Evolutionary conservation across 2,113 vertebrate species (phyloP).

Genomic region (Arenaria interpres): DNA sequence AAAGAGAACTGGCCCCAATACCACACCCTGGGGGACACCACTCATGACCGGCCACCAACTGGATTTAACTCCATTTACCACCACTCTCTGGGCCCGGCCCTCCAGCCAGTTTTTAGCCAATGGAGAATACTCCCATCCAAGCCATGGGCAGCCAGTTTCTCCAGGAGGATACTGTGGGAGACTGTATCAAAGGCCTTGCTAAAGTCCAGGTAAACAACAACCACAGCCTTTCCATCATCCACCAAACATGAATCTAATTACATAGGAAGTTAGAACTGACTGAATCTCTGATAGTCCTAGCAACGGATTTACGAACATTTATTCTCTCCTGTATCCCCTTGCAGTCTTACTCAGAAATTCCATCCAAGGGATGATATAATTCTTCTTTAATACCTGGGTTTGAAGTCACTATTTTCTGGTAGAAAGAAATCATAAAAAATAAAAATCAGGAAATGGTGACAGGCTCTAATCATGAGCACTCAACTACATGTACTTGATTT

Average conservation of each 20-base stretch:
- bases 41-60: too few relatives aligned
- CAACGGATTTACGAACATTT: background rate
- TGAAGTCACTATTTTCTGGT: background rate
- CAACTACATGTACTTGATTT: background rate
- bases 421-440: background rate
- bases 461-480: background rate
- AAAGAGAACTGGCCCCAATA: too few relatives aligned
- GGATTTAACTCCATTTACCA: too few relatives aligned
- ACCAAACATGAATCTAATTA: background rate
- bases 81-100: too few relatives aligned
- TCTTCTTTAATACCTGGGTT: background rate
- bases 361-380: background rate
- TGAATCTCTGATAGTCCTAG: background rate
- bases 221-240: too few relatives aligned
- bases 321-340: background rate
- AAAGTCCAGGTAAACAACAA: too few relatives aligned
- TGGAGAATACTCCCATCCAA: too few relatives aligned
- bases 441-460: background rate
- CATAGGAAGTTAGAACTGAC: background rate
- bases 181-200: too few relatives aligned
- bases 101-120: too few relatives aligned
- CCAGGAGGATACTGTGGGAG: too few relatives aligned
- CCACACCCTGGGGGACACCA: too few relatives aligned
- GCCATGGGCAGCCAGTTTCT: too few relatives aligned
- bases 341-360: background rate